Percentiles rank a stretch among this genome's conserved stretches.
Conservation (phyloP, 92 coral and sea anemone genomes). For the Umimayanthus kanabou region DNA sequence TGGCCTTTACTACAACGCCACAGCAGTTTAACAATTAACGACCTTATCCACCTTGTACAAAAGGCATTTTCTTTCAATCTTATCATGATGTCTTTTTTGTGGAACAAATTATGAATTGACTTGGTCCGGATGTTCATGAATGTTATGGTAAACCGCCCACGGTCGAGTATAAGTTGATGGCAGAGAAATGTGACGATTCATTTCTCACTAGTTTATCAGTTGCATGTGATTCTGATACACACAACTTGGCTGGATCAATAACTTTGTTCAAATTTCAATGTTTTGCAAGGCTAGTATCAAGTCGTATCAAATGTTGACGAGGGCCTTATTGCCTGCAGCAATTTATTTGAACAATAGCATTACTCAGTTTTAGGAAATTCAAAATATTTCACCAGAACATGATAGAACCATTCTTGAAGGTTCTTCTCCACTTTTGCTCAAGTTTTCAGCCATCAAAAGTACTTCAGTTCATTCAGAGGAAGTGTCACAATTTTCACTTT, state of each 20-base stretch:
- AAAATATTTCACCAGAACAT: no score
- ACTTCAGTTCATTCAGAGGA: not conserved
- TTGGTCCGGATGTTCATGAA: not conserved
- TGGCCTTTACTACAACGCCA: not conserved
- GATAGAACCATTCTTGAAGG: no score
- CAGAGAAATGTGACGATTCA: not conserved
- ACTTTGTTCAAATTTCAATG: no score
- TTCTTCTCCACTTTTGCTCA: not conserved
- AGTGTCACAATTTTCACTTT: not conserved
- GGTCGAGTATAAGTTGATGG: not conserved
- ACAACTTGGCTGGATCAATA: no score
- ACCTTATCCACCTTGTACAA: not conserved
- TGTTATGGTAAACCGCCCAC: not conserved
- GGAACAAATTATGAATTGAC: not conserved
- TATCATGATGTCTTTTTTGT: not conserved
- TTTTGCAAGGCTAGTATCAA: no score
- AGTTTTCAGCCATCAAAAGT: not conserved
- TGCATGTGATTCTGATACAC: not conserved
- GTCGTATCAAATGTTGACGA: no score
- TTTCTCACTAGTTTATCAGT: not conserved
- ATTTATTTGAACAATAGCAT: no score
- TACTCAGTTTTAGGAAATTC: no score
- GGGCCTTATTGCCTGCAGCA: no score
- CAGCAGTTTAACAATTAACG: no score
- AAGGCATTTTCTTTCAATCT: not conserved